Evolutionary conservation across 2,888 invertebrate species (phyloP).

Genomic region (Linnaemya tessellans): DNA sequence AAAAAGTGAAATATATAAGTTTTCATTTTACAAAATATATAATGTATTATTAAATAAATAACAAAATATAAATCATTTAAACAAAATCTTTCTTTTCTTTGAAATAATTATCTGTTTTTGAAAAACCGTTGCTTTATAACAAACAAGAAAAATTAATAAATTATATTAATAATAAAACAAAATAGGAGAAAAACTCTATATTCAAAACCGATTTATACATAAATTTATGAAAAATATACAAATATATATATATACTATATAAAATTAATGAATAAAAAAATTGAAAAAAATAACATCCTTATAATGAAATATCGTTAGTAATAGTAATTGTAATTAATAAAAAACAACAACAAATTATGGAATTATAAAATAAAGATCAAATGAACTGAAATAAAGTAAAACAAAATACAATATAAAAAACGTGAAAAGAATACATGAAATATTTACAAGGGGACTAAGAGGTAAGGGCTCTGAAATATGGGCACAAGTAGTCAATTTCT

Average conservation of each 20-base stretch:
- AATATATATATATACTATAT: constrained; percentile 49
- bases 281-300: constrained; percentile 64
- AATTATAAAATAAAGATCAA: constrained; percentile 75
- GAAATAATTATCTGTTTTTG: constrained; percentile 69
- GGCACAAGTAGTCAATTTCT: too few relatives aligned
- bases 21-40: neutral
- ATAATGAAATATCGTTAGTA: constrained; percentile 74
- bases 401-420: constrained; percentile 66
- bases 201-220: constrained; percentile 59
- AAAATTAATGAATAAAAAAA: constrained; percentile 45
- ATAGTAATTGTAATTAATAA: constrained; percentile 75
- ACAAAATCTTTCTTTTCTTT: constrained; percentile 71
- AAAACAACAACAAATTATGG: constrained; percentile 68
- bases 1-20: neutral
- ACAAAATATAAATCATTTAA: constrained; percentile 36
- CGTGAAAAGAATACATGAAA: constrained; percentile 8
- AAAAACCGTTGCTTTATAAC: constrained; percentile 73
- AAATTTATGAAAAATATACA: constrained; percentile 41
- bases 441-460: neutral
- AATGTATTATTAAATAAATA: neutral
- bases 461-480: too few relatives aligned
- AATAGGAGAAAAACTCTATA: constrained; percentile 31
- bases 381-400: constrained; percentile 75
- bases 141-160: neutral
- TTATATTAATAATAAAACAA: constrained; percentile 27